These are phyloP conservation scores for Drosophila virilis DNA, from an alignment of 1,140 invertebrate species.

Conservation along the genomic window DNA sequence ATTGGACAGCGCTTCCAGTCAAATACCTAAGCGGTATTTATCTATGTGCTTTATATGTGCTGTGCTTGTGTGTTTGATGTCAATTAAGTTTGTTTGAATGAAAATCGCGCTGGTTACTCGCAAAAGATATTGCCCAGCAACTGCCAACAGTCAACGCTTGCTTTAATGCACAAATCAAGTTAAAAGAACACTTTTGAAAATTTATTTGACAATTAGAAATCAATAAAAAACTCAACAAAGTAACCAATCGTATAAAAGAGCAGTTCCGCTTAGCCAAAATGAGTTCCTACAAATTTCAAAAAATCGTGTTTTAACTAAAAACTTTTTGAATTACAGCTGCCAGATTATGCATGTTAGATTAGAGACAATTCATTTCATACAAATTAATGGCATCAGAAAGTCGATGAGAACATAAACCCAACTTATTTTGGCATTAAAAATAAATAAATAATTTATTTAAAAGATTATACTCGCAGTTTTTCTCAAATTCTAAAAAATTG, in stretches of 20 bases:
- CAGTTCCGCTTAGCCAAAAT: too few species aligned
- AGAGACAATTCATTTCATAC: too few species aligned
- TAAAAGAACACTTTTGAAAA: neutral
- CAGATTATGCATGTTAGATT: too few species aligned
- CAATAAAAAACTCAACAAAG: neutral
- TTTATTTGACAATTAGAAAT: neutral
- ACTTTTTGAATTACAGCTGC: too few species aligned
- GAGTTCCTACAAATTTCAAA: too few species aligned
- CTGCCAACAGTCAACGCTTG: neutral
- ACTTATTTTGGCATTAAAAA: too few species aligned
- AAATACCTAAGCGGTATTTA: constrained; percentile 1
- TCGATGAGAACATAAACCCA: too few species aligned
- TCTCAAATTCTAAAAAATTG: too few species aligned
- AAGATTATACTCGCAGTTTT: too few species aligned
- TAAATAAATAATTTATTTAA: too few species aligned
- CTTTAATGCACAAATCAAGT: neutral
- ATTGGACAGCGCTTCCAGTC: constrained; percentile 29
- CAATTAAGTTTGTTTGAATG: constrained; percentile 27
- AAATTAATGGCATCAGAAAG: too few species aligned
- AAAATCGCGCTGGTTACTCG: constrained; percentile 3
- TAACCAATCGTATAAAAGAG: neutral
- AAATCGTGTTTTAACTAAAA: too few species aligned
- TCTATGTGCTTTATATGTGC: neutral
- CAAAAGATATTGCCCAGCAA: neutral
- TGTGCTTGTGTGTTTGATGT: neutral